Base-by-base conservation (phyloP, 2,888 invertebrate species). In the Adineta ricciae region DNA sequence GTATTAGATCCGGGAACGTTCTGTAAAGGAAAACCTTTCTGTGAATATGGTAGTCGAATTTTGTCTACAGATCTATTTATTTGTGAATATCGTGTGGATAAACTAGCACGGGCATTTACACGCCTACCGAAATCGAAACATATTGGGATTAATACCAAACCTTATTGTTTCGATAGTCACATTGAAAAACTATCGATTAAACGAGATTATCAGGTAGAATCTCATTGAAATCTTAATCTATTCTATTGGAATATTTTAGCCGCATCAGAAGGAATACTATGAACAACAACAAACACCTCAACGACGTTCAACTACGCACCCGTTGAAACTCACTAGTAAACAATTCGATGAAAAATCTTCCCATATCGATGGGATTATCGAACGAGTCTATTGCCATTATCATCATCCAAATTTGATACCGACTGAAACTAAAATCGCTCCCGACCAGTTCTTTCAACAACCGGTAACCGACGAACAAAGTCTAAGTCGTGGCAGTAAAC, bases 31-130 rank as follows among this genome's bases (percentile, higher is more conserved):
- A 88, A 91, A 54, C 92, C 92, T 16, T 91, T 90, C 84, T 90
- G 91, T 85, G 94, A 95, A 85, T 92, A 93, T 82, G 24, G 41
- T 41, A 41, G 36, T 38, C 36, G 41, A 21, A 78, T 78, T 38
- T 41, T 41, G 9, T 95, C 96, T 88, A 93, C 94, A 87, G 97
- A 98, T 92, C 94, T 97, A 86, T 97, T 95, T 91, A 95, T 98
- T 88, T 98, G 97, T 92, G 97, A 98, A 91, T 94, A 95, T 90
- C 93, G 97, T 85, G 95, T 98, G 84, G 97, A 98, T 91, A 95
- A 96, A 90, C 93, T 94, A 50, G 96, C 97, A 84, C 93, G 96
- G 83, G 93, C 96, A 87, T 98, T 98, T 92, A 94, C 95, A 86
- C 95, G 95, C 91, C 93, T 95, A 86, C 88, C 88, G 11, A 87